Conservation (phyloP, 1,140 invertebrate species). For the Cephus cinctus region DNA sequence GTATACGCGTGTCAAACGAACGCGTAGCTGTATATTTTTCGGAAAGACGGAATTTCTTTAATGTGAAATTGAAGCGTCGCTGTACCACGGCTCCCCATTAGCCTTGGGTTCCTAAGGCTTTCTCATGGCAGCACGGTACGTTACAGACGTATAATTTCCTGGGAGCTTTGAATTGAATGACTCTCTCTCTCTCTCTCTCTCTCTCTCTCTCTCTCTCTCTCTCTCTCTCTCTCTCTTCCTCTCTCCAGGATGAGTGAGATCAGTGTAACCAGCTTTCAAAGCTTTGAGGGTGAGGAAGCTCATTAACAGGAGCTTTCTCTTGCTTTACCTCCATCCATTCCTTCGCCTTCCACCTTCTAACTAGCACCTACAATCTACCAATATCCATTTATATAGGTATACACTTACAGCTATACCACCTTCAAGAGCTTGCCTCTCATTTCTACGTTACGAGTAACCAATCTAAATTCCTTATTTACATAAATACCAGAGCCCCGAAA, state of each 20-base stretch:
- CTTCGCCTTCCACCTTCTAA: conserved; percentile 5
- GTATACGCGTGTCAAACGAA: no score
- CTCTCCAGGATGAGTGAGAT: conserved; percentile 27
- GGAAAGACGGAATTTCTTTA: no score
- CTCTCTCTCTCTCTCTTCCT: conserved; percentile 24
- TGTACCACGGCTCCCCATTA: no score
- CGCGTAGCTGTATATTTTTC: no score
- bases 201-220: conserved; percentile 31
- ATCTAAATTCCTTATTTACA: conserved; percentile 40
- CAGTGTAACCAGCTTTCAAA: conserved; percentile 49
- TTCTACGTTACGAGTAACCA: conserved; percentile 16
- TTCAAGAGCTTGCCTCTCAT: background rate
- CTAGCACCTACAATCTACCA: no score
- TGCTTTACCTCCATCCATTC: conserved; percentile 23
- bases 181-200: conserved; percentile 31
- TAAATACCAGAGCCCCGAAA: conserved; percentile 29
- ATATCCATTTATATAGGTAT: no score
- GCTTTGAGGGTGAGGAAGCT: conserved; percentile 53
- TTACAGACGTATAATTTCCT: conserved; percentile 55
- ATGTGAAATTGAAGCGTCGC: conserved; percentile 29
- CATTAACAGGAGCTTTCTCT: conserved; percentile 54
- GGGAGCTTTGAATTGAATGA: conserved; percentile 48
- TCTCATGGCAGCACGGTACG: no score
- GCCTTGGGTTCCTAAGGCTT: no score
- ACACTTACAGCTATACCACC: background rate